Percentiles rank a stretch among this genome's conserved stretches.
phyloP scores from a whole-genome alignment of 2,888 invertebrate species.

The Abrostola triplasia region DNA sequence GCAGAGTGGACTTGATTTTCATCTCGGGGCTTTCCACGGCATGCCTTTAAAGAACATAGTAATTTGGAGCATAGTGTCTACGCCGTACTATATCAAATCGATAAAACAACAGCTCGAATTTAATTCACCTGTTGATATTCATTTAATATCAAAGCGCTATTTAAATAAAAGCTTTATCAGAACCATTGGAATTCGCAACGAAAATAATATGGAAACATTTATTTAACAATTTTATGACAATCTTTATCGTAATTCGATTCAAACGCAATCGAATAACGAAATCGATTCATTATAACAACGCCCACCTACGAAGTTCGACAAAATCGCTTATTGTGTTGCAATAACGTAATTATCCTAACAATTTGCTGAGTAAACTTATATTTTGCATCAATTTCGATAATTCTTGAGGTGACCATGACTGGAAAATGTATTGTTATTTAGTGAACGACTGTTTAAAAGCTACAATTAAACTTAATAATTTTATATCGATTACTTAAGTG shows the following conservation, averaged over 20 bases:
- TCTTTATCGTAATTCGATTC: conserved; percentile 47
- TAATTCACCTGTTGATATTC: no score
- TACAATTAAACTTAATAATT: conserved; percentile 31
- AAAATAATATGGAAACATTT: conserved; percentile 29
- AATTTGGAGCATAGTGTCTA: no score
- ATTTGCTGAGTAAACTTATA: conserved; percentile 51
- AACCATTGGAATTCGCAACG: neutral
- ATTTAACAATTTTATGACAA: conserved; percentile 44
- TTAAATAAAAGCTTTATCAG: neutral
- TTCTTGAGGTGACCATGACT: conserved; percentile 26
- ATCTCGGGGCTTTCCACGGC: no score
- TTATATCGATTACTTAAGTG: conserved; percentile 17
- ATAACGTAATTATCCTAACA: conserved; percentile 50
- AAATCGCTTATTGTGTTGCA: conserved; percentile 45
- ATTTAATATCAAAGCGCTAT: no score
- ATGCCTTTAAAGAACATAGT: no score
- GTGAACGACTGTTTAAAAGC: conserved; percentile 4
- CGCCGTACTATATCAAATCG: no score
- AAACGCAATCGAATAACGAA: conserved; percentile 41
- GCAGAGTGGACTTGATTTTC: no score
- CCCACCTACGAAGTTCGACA: conserved; percentile 53
- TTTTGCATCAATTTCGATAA: conserved; percentile 50
- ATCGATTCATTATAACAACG: conserved; percentile 53
- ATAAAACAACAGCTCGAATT: no score
- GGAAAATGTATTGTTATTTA: conserved; percentile 39